Evolutionary conservation across 2,797 vertebrate species (phyloP).

Genomic region (Rhynchonycteris naso): DNA sequence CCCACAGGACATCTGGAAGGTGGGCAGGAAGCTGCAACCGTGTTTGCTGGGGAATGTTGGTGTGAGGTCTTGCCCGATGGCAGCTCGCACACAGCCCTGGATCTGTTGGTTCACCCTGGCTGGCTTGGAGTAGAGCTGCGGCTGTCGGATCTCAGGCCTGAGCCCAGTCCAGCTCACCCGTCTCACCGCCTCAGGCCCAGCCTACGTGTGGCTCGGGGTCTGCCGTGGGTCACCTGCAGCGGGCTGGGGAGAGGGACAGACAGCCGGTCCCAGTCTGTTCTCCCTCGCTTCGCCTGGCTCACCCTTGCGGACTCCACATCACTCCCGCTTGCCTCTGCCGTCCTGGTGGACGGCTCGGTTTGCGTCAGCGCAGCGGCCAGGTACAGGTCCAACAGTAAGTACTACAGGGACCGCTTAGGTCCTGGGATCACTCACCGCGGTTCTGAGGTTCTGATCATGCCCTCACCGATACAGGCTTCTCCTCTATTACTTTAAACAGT

Average conservation of each 20-base stretch:
- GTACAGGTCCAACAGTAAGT: background rate
- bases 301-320: background rate
- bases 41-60: background rate
- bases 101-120: background rate
- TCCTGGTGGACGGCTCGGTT: background rate
- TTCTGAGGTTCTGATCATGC: background rate
- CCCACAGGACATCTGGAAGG: background rate
- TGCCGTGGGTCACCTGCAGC: background rate
- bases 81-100: background rate
- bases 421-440: background rate
- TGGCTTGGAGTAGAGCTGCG: background rate
- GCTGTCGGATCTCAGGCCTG: background rate
- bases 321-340: background rate
- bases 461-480: background rate
- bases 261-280: background rate
- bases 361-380: background rate
- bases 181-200: background rate
- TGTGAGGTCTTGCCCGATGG: background rate
- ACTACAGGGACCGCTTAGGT: background rate
- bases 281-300: background rate
- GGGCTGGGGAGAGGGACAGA: background rate
- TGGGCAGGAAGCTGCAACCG: background rate
- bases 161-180: background rate
- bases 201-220: background rate
- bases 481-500: background rate